Evolutionary conservation across 2,797 vertebrate species (phyloP).

Genomic region (Psittacula derbiana): DNA sequence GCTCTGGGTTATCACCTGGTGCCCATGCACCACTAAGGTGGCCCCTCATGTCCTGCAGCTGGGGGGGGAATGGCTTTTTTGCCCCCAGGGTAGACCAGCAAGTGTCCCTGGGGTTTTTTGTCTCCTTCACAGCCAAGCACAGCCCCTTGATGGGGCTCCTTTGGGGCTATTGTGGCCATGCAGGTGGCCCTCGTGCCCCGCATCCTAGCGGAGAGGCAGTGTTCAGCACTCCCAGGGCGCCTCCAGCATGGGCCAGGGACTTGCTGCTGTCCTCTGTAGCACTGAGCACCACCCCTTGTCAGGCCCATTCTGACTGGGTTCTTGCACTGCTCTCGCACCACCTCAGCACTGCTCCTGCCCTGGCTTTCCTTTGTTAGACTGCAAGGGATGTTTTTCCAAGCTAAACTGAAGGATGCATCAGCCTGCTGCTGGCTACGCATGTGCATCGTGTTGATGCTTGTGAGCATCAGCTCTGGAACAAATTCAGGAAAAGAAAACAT

Average conservation of each 20-base stretch:
- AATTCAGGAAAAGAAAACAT: neutral
- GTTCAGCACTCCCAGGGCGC: neutral
- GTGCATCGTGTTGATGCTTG: neutral
- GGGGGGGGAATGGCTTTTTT: neutral
- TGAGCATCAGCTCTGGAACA: neutral
- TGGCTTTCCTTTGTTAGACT: neutral
- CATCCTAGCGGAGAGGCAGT: neutral
- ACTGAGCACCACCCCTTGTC: neutral
- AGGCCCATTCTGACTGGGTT: neutral
- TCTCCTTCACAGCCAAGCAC: neutral
- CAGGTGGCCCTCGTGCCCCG: neutral
- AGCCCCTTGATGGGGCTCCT: neutral
- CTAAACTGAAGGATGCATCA: neutral
- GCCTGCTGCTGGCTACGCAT: neutral
- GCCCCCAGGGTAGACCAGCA: neutral
- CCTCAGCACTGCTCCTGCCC: neutral
- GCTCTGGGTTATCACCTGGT: neutral
- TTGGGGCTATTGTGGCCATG: neutral
- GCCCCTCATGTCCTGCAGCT: neutral
- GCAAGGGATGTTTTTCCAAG: neutral
- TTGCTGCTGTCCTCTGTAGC: neutral
- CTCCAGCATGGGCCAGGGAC: neutral
- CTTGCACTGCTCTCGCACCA: neutral
- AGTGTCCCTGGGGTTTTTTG: neutral
- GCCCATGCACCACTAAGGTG: neutral